A percentile compares a stretch with the other conserved stretches of the same genome.
phyloP scores from a whole-genome alignment of 35 echinoderm and acorn worm species.

The Eucidaris tribuloides region DNA sequence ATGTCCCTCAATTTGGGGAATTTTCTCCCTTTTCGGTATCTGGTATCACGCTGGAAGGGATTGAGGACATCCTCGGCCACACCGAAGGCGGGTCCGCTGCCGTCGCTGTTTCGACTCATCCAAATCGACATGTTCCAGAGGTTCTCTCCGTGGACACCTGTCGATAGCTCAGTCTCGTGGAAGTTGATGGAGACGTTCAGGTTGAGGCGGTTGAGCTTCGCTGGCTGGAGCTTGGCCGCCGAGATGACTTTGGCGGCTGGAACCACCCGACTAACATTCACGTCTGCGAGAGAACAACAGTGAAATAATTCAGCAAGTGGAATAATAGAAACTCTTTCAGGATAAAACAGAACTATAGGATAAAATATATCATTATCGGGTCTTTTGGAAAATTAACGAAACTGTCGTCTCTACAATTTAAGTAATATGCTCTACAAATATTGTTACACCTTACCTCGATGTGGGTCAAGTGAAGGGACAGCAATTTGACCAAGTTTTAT shows the following conservation, averaged over 20 bases:
- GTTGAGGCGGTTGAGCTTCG: background rate
- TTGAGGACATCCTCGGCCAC: conserved; percentile 40
- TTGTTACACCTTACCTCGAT: no score
- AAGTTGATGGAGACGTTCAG: conserved; percentile 23
- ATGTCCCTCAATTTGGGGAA: conserved; percentile 65
- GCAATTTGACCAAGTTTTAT: no score
- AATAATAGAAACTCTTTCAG: no score
- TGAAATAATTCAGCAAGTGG: no score
- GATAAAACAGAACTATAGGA: no score
- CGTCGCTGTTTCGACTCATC: conserved; percentile 23
- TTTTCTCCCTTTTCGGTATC: conserved; percentile 36
- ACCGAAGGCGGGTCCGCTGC: conserved; percentile 22
- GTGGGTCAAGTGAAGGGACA: no score
- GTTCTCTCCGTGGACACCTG: conserved; percentile 46
- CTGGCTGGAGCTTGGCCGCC: background rate
- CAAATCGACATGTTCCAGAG: conserved; percentile 61
- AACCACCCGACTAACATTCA: background rate
- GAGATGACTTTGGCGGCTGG: background rate
- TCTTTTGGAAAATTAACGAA: no score
- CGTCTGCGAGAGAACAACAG: background rate
- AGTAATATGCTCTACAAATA: no score
- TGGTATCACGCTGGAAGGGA: background rate
- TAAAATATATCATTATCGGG: no score
- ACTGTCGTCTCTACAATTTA: no score
- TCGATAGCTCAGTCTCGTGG: conserved; percentile 24